Percentiles rank a stretch among this genome's conserved stretches.
Conservation (phyloP, 2,797 vertebrate genomes). For the Eulemur rubriventer region DNA sequence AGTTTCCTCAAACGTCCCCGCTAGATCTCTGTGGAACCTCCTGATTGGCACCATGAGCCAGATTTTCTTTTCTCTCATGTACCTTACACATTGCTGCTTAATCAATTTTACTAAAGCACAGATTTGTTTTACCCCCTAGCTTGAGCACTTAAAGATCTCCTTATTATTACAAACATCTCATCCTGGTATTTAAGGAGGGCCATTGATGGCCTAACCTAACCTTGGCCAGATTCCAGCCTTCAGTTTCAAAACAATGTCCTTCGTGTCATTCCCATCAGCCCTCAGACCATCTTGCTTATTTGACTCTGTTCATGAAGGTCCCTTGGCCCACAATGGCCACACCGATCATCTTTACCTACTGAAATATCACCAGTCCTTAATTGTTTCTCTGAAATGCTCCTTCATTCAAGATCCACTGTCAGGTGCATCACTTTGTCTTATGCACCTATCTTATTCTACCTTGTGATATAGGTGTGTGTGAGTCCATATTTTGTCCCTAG, state of each 20-base stretch:
- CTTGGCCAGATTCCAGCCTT: background rate
- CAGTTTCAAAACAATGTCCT: background rate
- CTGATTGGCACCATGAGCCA: background rate
- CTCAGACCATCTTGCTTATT: background rate
- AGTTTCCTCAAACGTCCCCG: background rate
- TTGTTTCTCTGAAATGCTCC: background rate
- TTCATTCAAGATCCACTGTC: background rate
- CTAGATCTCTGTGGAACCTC: background rate
- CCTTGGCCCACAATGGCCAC: background rate
- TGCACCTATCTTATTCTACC: background rate
- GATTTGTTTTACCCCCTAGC: background rate
- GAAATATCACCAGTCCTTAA: background rate
- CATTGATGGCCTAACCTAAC: background rate
- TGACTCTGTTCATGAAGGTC: background rate
- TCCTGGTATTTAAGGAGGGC: background rate
- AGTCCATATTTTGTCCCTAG: background rate
- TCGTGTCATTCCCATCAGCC: background rate
- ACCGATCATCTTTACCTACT: background rate
- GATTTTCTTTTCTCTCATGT: background rate
- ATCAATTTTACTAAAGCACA: background rate
- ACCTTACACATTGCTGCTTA: background rate
- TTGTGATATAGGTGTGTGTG: background rate
- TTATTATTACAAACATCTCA: background rate
- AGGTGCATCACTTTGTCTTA: background rate
- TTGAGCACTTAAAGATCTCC: background rate